Evolutionary conservation across 1,140 invertebrate species (phyloP), one percentile per base, ranked within the genome.

Genomic region (Trissolcus basalis): DNA sequence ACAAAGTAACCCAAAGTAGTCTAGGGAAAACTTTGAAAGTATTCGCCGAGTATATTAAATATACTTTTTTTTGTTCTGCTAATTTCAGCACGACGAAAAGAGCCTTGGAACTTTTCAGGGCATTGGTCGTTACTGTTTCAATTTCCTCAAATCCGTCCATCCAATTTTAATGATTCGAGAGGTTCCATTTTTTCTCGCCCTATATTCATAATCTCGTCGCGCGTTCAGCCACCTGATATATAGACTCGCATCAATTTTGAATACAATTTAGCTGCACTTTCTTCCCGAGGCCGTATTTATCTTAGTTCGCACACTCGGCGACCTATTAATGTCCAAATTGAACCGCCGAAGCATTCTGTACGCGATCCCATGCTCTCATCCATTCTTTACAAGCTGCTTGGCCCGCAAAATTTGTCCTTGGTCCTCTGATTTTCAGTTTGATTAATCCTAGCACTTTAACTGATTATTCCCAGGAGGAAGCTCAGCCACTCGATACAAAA

Each of bases 211-310:
- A 63, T 70, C 44, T 56, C 36, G n/a, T 27, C 12, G 14, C 55
- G n/a, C 51, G n/a, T 49, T 55, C 44, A 36, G 45, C 48, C 32
- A 16, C 49, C 27, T 61, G 58, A 70, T 63, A 70, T 61, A 70
- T 61, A 61, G 36, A 44, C 41, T n/a, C 4, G 13, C 67, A 61
- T 70, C 58, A 56, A 56, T 70, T 58, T 7, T 10, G 27, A 70
- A 63, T 63, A 56, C 67, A 70, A 70, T 70, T 70, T 61, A 70
- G 51, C 61, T 70, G 44, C 35, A 49, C 50, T 39, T 44, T 43
- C 56, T 12, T n/a, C 11, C 27, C 13, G 19, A 8, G 19, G 2
- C 19, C 65, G 14, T 69, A 61, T 60, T 69, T 60, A 69, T 69
- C 65, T 61, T 45, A 3, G 6, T 27, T 27, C 50, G n/a, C 9